Evolutionary conservation across 2,888 invertebrate genomes (phyloP), one percentile per base, ranked within the genome.

Genomic region (Ochropacha duplaris): DNA sequence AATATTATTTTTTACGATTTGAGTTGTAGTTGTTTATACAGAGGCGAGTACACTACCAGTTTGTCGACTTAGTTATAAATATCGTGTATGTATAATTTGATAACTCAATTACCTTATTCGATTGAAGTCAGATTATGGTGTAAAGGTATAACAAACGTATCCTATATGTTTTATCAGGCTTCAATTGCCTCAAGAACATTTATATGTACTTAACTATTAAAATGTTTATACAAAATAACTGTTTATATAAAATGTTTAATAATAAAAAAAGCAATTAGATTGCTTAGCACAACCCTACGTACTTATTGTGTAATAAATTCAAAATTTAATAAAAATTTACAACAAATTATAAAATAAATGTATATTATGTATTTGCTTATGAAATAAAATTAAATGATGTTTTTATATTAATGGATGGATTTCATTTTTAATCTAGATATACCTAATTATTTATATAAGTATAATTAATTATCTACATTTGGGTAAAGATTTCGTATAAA

Each of bases 221-320:
- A 44, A 16, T 44, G 44, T 19, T 44, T 44, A 44, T 44, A 44
- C 44, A 44, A 54, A 60, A 64, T 57, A 58, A 58, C 64, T 63
- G 69, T n/a, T n/a, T n/a, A 68, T 61, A 57, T 55, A 60, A 44
- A 44, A 19, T 44, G 44, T 44, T 62, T 64, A 28, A 9, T 28
- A 28, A 67, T 71, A 68, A 69, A 76, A n/a, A 75, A 78, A 85
- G 90, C 90, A 90, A 89, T 92, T 77, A 76, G 73, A 90, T 90
- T 89, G 88, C 89, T 74, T 74, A 67, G 73, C 88, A 90, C 90
- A 90, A 91, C 88, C 89, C 79, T 78, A 80, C 72, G 76, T 81
- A 83, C 72, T 82, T 71, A 66, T 60, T 66, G 65, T 66, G 65
- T 64, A 67, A 67, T 61, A 62, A 57, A 61, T 64, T 62, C 31